Percentiles rank a stretch among this genome's conserved stretches.
phyloP scores from a whole-genome alignment of 1,140 invertebrate genomes.

The Anastrepha ludens region DNA sequence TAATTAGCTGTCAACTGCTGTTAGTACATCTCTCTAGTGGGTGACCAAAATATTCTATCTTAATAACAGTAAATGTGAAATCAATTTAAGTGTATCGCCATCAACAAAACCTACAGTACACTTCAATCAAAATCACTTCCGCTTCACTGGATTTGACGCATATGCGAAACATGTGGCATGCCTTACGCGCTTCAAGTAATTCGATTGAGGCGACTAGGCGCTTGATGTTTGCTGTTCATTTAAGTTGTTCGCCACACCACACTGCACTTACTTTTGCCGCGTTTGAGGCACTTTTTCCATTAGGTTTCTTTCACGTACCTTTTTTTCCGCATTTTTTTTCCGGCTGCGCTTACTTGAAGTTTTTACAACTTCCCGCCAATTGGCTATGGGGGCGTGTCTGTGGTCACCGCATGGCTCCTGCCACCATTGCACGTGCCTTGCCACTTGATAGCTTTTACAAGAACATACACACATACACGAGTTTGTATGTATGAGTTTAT shows the following conservation, averaged over 20 bases:
- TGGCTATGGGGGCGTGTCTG: background rate
- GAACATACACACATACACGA: background rate
- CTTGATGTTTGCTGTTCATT: background rate
- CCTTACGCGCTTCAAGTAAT: background rate
- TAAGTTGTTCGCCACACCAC: background rate
- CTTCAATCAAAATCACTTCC: background rate
- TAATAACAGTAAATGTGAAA: too few species aligned
- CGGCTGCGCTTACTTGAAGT: background rate
- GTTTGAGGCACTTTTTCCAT: background rate
- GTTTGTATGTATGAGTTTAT: background rate
- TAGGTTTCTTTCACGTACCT: background rate
- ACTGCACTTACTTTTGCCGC: background rate
- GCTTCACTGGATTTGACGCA: background rate
- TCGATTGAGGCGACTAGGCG: background rate
- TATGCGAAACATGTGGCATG: background rate
- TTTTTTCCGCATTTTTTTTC: background rate
- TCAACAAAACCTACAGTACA: too few species aligned
- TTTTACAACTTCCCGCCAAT: background rate
- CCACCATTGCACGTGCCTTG: background rate
- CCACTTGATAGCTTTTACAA: background rate
- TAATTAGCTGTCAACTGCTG: too few species aligned
- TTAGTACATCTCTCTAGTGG: too few species aligned
- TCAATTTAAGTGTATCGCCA: too few species aligned
- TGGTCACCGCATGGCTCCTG: background rate
- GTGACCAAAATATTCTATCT: too few species aligned